Evolutionary conservation across 1,140 invertebrate genomes (phyloP), one percentile per base, ranked within the genome.

Genomic region (Nephotettix cincticeps): DNA sequence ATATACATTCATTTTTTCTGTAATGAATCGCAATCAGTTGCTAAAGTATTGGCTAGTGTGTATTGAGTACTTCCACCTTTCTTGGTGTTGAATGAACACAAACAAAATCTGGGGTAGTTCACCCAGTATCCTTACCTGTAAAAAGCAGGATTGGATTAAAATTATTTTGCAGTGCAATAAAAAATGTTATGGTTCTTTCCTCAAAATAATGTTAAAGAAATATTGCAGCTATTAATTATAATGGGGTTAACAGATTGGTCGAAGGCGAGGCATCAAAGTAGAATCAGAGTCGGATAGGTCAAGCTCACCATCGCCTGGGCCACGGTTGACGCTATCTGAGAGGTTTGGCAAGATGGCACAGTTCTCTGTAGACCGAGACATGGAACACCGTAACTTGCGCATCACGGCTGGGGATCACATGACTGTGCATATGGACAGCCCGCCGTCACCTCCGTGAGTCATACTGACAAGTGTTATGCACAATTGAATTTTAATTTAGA

Each of bases 311-410:
- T 76, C 76, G 17, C 81, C 79, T 1, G 75, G 81, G 13, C 83
- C 83, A 58, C 83, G 88, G 40, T 79, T 92, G 73, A 91, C 90
- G 11, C 81, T 93, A 19, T 92, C 90, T 1, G 91, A 93, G 79
- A 84, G 93, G 28, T 95, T 95, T 82, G 93, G 93, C 71, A 94
- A 94, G 84, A 93, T 95, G 87, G 93, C 93, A 45, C 93, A 95
- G 77, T 93, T 92, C 90, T 79, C 77, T 45, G 90, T 91, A 1
- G 93, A 93, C 82, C 82, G 92, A 70, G 91, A 92, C 66, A 87
- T 91, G 76, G 90, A 92, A 79, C 76, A 77, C 43, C 76, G 78
- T 11, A 94, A 93, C 77, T 91, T 95, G 89, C 84, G 90, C 36
- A 93, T 95, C 66, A 94, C 92, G 40, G 81, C 91, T 92, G 67